Evolutionary conservation across 2,888 invertebrate species (phyloP).

Genomic region (Nymphalis polychloros): DNA sequence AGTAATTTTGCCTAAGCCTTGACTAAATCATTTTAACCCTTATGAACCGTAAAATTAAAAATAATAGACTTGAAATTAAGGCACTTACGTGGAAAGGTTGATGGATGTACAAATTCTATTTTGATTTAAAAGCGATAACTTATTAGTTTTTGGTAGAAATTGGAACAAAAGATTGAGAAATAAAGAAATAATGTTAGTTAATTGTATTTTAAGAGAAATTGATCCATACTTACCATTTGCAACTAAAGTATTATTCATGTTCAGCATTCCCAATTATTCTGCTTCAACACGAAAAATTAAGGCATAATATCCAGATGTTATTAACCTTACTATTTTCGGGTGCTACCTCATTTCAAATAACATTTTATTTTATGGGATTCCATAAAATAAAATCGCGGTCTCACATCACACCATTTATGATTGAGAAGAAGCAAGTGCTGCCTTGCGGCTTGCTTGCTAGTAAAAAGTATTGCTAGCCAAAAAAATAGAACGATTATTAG

Average conservation of each 20-base stretch:
- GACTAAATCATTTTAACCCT: slow-evolving; percentile 12
- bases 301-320: slow-evolving; percentile 73
- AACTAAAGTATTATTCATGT: slow-evolving; percentile 70
- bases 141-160: not conserved
- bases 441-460: not conserved
- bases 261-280: slow-evolving; percentile 71
- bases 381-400: slow-evolving; percentile 51
- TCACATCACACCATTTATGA: slow-evolving; percentile 62
- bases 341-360: slow-evolving; percentile 75
- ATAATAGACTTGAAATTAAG: not conserved
- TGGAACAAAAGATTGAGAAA: not conserved
- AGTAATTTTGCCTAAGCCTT: slow-evolving; percentile 1
- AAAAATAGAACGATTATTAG: not conserved
- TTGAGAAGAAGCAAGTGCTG: slow-evolving; percentile 20
- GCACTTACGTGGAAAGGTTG: not conserved
- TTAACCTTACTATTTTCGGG: slow-evolving; percentile 49
- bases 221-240: slow-evolving; percentile 68
- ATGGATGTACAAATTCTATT: not conserved
- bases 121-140: not conserved
- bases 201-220: slow-evolving; percentile 23
- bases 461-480: not conserved
- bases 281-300: slow-evolving; percentile 67
- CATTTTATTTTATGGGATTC: slow-evolving; percentile 31
- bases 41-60: slow-evolving; percentile 9
- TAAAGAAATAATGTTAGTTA: slow-evolving; percentile 20